Evolutionary conservation across 2,113 vertebrate genomes (phyloP).

Genomic region (Elanus axillaris): DNA sequence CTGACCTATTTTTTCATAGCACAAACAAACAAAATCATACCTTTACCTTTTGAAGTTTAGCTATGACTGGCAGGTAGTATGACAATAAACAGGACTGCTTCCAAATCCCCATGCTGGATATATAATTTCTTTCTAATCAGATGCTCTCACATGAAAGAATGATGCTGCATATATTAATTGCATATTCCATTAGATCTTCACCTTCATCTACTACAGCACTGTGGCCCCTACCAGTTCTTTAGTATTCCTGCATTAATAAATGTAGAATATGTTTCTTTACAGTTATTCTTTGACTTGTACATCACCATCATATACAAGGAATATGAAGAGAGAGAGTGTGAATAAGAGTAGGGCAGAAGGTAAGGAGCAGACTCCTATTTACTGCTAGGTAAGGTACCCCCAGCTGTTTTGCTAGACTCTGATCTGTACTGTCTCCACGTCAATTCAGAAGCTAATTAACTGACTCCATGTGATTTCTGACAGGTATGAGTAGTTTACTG

Average conservation of each 20-base stretch:
- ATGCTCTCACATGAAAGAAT: slow-evolving; percentile 22
- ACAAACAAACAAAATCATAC: not conserved
- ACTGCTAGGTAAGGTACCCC: not conserved
- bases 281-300: not conserved
- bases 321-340: not conserved
- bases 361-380: not conserved
- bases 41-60: not conserved
- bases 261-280: not conserved
- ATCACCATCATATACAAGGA: not conserved
- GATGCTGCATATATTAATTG: not conserved
- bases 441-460: slow-evolving; percentile 32
- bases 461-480: slow-evolving; percentile 12
- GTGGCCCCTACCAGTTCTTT: not conserved
- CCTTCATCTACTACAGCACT: not conserved
- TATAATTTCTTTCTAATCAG: not conserved
- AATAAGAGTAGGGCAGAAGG: not conserved
- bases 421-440: not conserved
- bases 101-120: not conserved
- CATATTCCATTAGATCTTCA: slow-evolving; percentile 28
- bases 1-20: not conserved
- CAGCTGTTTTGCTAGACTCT: slow-evolving; percentile 23
- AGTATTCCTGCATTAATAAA: not conserved
- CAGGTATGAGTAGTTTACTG: not conserved
- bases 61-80: not conserved
- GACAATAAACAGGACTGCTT: not conserved